Conservation (phyloP, 2,113 vertebrate species). For the Sander lucioperca region DNA sequence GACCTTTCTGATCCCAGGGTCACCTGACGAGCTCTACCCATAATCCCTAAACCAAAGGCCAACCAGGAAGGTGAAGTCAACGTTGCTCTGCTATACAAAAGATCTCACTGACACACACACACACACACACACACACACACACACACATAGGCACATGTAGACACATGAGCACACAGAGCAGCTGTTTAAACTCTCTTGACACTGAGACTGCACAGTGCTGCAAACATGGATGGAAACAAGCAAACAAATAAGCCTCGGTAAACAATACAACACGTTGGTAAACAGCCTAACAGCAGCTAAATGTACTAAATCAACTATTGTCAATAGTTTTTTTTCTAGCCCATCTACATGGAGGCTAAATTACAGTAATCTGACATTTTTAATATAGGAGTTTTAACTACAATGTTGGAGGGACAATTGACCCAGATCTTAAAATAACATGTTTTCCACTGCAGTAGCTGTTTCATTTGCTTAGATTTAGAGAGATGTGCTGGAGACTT, state of each 20-base stretch:
- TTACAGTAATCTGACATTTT: neutral
- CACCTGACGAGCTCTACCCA: slow-evolving; percentile 47
- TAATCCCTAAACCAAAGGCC: slow-evolving; percentile 60
- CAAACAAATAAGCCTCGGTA: slow-evolving; percentile 35
- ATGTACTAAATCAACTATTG: neutral
- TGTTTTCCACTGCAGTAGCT: neutral
- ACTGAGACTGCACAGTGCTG: slow-evolving; percentile 29
- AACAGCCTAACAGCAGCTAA: neutral
- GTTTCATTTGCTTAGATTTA: neutral
- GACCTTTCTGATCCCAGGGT: slow-evolving; percentile 51
- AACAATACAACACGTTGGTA: slow-evolving; percentile 29
- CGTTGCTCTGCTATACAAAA: slow-evolving; percentile 70
- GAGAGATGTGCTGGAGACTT: neutral
- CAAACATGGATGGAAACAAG: slow-evolving; percentile 45
- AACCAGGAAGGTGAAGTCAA: slow-evolving; percentile 69
- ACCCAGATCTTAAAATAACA: neutral
- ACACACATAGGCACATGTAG: slow-evolving; percentile 35
- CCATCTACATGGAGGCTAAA: neutral
- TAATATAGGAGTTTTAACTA: neutral
- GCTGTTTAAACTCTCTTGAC: slow-evolving; percentile 75
- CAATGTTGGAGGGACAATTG: neutral
- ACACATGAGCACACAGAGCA: slow-evolving; percentile 59
- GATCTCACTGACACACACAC: slow-evolving; percentile 58
- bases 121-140: slow-evolving; percentile 21
- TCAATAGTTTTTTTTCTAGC: slow-evolving; percentile 4